These are phyloP conservation scores for Zonotrichia albicollis DNA, from an alignment of 2,797 vertebrate species.

Conservation along the genomic window DNA sequence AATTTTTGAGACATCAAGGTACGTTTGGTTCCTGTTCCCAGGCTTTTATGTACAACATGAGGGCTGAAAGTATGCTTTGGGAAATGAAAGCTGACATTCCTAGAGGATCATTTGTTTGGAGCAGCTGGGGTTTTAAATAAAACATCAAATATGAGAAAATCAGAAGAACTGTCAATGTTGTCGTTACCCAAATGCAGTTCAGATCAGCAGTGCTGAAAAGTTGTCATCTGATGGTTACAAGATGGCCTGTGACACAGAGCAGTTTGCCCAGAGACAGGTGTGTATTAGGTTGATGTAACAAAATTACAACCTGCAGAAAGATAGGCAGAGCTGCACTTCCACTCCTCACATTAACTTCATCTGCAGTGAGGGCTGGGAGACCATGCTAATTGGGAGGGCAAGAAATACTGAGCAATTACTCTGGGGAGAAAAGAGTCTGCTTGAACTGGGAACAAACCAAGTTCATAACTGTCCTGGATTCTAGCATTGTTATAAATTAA, in stretches of 20 bases:
- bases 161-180: neutral
- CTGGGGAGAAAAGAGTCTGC: neutral
- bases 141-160: constrained; percentile 33
- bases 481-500: neutral
- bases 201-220: neutral
- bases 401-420: neutral
- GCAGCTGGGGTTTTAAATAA: constrained; percentile 12
- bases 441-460: neutral
- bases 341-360: neutral
- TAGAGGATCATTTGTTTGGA: neutral
- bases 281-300: constrained; percentile 29
- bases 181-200: neutral
- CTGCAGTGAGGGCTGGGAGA: neutral
- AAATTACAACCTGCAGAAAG: constrained; percentile 47
- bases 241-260: constrained; percentile 17
- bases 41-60: neutral
- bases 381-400: neutral
- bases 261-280: constrained; percentile 23
- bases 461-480: neutral
- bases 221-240: constrained; percentile 14
- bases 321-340: neutral
- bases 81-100: neutral
- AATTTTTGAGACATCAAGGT: neutral
- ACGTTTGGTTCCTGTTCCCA: neutral
- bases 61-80: neutral